Conservation (phyloP, 2,888 invertebrate species). For the Tryphoninae sp. region DNA sequence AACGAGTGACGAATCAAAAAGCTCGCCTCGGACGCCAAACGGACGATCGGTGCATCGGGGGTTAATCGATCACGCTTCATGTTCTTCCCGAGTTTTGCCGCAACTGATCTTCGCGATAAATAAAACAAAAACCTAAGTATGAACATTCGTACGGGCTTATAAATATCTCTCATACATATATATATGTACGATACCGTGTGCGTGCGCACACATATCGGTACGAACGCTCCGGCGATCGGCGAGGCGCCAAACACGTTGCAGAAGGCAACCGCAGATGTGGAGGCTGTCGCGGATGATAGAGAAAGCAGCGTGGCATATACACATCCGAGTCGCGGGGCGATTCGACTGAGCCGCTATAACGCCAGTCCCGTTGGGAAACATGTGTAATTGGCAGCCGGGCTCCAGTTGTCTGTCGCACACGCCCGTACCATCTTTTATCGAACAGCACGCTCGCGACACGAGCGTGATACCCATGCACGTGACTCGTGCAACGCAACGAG, state of each 20-base stretch:
- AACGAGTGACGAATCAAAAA: constrained; percentile 44
- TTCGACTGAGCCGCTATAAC: too few species aligned
- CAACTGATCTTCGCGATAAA: too few species aligned
- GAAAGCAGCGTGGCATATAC: not conserved
- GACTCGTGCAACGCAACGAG: constrained; percentile 56
- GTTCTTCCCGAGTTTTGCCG: not conserved
- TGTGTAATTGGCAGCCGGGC: constrained; percentile 65
- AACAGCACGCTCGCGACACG: constrained; percentile 62
- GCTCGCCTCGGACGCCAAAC: constrained; percentile 19
- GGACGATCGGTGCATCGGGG: constrained; percentile 20
- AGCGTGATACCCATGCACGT: constrained; percentile 64
- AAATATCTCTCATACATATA: not conserved
- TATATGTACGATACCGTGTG: not conserved
- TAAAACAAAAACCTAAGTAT: too few species aligned
- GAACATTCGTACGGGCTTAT: too few species aligned
- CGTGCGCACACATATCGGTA: not conserved
- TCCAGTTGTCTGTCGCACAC: constrained; percentile 57
- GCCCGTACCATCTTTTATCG: constrained; percentile 61
- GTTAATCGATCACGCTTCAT: constrained; percentile 42
- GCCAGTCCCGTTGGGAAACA: constrained; percentile 53
- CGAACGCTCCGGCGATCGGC: not conserved
- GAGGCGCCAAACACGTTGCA: not conserved
- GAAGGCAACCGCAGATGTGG: not conserved
- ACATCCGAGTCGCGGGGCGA: too few species aligned
- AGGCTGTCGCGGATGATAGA: constrained; percentile 27